Conservation (phyloP, 2,797 vertebrate genomes). For the Anableps anableps region DNA sequence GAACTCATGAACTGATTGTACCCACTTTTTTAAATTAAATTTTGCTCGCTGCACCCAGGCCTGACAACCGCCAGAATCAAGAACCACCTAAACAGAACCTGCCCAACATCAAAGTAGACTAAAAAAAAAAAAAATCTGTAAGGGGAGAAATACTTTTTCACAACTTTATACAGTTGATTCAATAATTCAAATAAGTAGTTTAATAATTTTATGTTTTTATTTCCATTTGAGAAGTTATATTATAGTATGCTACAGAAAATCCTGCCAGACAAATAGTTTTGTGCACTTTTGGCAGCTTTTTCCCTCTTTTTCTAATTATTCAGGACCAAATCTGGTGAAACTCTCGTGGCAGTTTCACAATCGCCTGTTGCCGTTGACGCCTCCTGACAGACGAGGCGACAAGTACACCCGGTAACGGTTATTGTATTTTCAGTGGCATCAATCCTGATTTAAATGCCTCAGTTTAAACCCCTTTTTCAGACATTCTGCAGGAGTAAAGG, state of each 20-base stretch:
- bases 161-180: neutral
- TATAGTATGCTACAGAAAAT: neutral
- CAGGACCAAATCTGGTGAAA: neutral
- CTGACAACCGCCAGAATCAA: neutral
- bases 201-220: neutral
- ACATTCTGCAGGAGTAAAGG: neutral
- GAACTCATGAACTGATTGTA: neutral
- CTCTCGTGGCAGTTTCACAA: neutral
- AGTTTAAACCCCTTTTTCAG: neutral
- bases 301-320: neutral
- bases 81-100: neutral
- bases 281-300: neutral
- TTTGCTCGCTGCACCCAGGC: neutral
- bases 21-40: neutral
- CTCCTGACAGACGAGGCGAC: neutral
- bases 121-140: neutral
- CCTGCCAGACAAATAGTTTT: neutral
- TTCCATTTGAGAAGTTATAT: neutral
- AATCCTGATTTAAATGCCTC: neutral
- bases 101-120: neutral
- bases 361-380: neutral
- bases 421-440: neutral
- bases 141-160: neutral
- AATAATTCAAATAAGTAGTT: neutral
- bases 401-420: neutral